Conservation (phyloP, 1,140 invertebrate genomes). For the Penaeus vannamei region DNA sequence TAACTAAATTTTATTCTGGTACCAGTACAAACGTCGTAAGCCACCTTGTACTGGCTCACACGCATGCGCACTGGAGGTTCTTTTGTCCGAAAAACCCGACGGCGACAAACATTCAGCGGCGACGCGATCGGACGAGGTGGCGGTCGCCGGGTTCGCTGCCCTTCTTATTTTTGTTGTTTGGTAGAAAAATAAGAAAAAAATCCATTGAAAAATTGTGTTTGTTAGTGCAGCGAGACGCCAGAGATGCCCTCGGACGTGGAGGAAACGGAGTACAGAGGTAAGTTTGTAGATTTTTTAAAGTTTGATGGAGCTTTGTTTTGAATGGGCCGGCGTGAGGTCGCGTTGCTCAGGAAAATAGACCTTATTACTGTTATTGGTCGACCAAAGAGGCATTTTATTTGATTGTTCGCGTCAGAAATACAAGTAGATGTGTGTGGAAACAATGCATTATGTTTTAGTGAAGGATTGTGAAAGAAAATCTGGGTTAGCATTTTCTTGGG, state of each 20-base stretch:
- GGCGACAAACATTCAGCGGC: constrained; percentile 47
- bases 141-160: background rate
- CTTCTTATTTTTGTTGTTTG: constrained; percentile 1
- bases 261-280: constrained; percentile 39
- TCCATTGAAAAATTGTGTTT: no score
- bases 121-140: constrained; percentile 35
- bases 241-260: constrained; percentile 46
- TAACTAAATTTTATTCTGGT: constrained; percentile 40
- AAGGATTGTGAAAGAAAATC: background rate
- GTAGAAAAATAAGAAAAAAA: no score
- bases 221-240: no score
- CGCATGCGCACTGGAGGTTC: constrained; percentile 48
- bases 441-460: background rate
- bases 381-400: background rate
- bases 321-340: constrained; percentile 43
- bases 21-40: constrained; percentile 29
- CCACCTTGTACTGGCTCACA: background rate
- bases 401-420: no score
- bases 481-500: background rate
- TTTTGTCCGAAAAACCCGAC: constrained; percentile 53
- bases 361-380: constrained; percentile 29
- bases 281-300: background rate
- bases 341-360: constrained; percentile 12
- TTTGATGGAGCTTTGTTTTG: background rate
- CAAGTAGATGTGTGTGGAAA: no score